phyloP scores from a whole-genome alignment of 2,888 invertebrate species.

The Lepetodrilus schrolli region DNA sequence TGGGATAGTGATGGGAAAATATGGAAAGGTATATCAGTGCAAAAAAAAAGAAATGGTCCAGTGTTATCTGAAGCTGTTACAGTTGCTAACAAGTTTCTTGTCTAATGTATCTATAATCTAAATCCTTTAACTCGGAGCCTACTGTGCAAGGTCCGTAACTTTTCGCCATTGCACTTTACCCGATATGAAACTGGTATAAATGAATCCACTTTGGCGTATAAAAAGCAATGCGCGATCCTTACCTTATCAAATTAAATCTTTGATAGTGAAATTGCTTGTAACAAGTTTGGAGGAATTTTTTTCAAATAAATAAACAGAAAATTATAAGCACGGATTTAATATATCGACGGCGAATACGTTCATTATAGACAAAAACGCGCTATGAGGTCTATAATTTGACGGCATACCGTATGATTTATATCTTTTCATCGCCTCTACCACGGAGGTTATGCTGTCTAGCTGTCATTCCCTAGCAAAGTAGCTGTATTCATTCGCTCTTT shows the following conservation, averaged over 20 bases:
- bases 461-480: constrained; percentile 11
- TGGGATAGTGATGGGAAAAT: too few relatives aligned
- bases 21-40: too few relatives aligned
- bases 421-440: neutral
- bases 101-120: neutral
- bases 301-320: constrained; percentile 16
- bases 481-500: constrained; percentile 24
- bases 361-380: constrained; percentile 12
- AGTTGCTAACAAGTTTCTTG: neutral
- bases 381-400: constrained; percentile 2
- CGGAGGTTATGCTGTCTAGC: neutral
- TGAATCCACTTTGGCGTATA: neutral
- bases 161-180: neutral
- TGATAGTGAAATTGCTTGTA: neutral
- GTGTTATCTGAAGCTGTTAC: too few relatives aligned
- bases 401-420: neutral
- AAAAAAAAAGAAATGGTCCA: too few relatives aligned
- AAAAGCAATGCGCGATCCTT: neutral
- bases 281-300: neutral
- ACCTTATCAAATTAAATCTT: constrained; percentile 21
- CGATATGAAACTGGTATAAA: neutral
- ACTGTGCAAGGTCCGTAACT: neutral
- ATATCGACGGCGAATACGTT: neutral
- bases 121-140: neutral
- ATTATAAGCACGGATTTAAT: constrained; percentile 9